Base-by-base conservation (phyloP, 2,888 invertebrate genomes). In the Thumatha senex region DNA sequence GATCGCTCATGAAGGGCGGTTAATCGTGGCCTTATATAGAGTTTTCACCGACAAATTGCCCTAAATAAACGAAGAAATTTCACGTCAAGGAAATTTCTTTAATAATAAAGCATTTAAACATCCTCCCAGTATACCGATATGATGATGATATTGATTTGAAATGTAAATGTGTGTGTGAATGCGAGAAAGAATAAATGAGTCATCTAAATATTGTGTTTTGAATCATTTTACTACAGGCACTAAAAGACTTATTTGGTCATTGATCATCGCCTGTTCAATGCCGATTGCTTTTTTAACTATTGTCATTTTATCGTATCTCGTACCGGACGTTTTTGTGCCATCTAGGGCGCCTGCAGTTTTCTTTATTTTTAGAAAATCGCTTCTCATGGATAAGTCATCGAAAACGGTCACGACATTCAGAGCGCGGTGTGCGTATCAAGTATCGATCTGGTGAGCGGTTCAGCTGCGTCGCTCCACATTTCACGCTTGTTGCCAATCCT, bases 371-470 rank as follows among this genome's bases (percentile, higher is more conserved):
- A 73, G 74, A 74, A 67, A 63, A 64, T 67, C 66, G 70, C 47
- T 48, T 65, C 63, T 69, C 61, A 61, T 67, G 67, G 72, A 68
- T 72, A 75, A 74, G 74, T 76, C 71, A 76, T 79, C 76, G 76
- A 81, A 82, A 77, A 78, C 80, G 81, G 82, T 75, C 78, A 80
- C 82, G 73, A 74, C 78, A 83, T 84, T 82, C 76, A 82, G 85
- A 86, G 82, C 82, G 79, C 82, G 82, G 70, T 77, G 78, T 80
- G 84, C 83, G 88, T 89, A 86, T 87, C 83, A 80, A 78, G 83
- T 87, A 89, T 89, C 86, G 87, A 89, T 89, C 84, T 82, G 72
- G 78, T 74, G 82, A 82, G 74, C 76, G 83, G 80, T 77, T 85
- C 80, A 82, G 80, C 79, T 80, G 78, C 80, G 82, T 80, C 80